These are phyloP conservation scores for Drosophila nigromelanica DNA, from an alignment of 1,140 invertebrate genomes.

Conservation along the genomic window DNA sequence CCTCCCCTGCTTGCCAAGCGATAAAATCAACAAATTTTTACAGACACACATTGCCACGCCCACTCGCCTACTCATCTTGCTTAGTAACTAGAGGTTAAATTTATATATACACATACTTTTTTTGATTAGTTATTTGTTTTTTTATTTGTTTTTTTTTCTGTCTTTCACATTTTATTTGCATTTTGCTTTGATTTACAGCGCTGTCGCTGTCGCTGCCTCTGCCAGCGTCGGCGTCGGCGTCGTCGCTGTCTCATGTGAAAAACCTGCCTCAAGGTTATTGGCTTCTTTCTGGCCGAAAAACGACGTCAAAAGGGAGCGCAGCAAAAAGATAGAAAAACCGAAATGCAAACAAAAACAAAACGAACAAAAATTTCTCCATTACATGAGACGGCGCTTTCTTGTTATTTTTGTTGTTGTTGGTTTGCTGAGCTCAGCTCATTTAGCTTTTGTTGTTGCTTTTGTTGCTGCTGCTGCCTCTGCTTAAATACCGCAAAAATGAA, in stretches of 20 bases:
- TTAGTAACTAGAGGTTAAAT: constrained; percentile 15
- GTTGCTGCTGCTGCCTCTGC: constrained; percentile 13
- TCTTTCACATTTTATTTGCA: constrained; percentile 18
- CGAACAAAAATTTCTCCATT: constrained; percentile 75
- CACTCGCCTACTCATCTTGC: not conserved
- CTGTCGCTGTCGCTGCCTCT: too few relatives aligned
- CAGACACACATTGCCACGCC: not conserved
- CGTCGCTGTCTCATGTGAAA: constrained; percentile 60
- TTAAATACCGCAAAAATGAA: constrained; percentile 42
- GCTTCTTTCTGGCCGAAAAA: constrained; percentile 63
- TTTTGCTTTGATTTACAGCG: constrained; percentile 13
- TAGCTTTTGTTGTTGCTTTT: constrained; percentile 11
- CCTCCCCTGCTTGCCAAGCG: too few relatives aligned
- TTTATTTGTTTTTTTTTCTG: not conserved
- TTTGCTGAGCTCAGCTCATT: constrained; percentile 44
- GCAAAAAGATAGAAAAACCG: not conserved
- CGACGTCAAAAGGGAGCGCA: constrained; percentile 58
- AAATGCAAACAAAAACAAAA: constrained; percentile 37
- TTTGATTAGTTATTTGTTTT: constrained; percentile 21
- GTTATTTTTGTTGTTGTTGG: constrained; percentile 25
- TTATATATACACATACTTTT: constrained; percentile 1
- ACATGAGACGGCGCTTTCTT: constrained; percentile 54
- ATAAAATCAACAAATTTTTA: constrained; percentile 2
- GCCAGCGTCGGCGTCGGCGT: constrained; percentile 23
- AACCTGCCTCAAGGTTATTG: constrained; percentile 81